Evolutionary conservation across 1,140 invertebrate genomes (phyloP).

Genomic region (Drosophila azteca): DNA sequence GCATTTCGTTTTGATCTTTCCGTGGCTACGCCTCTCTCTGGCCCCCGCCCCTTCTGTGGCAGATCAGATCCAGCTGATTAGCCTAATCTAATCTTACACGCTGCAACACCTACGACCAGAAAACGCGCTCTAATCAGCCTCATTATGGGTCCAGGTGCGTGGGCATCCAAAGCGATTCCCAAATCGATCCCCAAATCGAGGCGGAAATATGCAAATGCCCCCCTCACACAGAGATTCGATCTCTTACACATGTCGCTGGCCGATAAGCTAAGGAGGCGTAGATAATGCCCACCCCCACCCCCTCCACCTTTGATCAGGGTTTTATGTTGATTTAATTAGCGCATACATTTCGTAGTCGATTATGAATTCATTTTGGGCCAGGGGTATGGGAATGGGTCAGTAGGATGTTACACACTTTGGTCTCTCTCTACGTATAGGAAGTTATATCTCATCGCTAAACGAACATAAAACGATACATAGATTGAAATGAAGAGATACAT

Average conservation of each 20-base stretch:
- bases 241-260: slow-evolving; percentile 58
- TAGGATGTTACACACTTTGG: slow-evolving; percentile 24
- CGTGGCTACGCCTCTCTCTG: neutral
- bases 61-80: slow-evolving; percentile 72
- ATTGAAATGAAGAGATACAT: too few species aligned
- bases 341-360: slow-evolving; percentile 59
- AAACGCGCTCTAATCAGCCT: slow-evolving; percentile 45
- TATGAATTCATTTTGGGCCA: slow-evolving; percentile 55
- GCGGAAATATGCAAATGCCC: slow-evolving; percentile 53
- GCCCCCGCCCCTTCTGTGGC: slow-evolving; percentile 1
- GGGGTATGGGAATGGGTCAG: slow-evolving; percentile 21
- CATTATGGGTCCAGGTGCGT: slow-evolving; percentile 68
- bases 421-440: slow-evolving; percentile 19
- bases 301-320: slow-evolving; percentile 20
- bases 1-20: slow-evolving; percentile 51
- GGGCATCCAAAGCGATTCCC: slow-evolving; percentile 23
- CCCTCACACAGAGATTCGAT: slow-evolving; percentile 15
- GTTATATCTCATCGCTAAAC: slow-evolving; percentile 15
- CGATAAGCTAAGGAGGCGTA: slow-evolving; percentile 80
- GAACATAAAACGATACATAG: neutral
- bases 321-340: slow-evolving; percentile 80
- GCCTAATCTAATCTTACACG: slow-evolving; percentile 80
- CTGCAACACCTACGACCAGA: slow-evolving; percentile 66
- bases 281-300: slow-evolving; percentile 52
- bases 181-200: neutral